A percentile compares a stretch with the other conserved stretches of the same genome.
Evolutionary conservation across 2,113 vertebrate species (phyloP).

Genomic region (Beaufortia kweichowensis): DNA sequence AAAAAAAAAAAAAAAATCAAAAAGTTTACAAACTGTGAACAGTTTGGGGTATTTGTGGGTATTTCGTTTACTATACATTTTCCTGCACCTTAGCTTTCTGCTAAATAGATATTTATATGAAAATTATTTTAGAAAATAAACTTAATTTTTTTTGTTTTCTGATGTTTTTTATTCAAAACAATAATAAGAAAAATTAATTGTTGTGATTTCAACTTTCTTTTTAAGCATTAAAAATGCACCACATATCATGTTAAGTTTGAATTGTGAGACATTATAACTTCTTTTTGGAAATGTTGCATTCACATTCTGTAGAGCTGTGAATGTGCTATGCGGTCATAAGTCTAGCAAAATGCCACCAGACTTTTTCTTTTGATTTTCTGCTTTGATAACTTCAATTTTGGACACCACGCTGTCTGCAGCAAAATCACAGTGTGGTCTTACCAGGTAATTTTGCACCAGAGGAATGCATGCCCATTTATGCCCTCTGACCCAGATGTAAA

Average conservation of each 20-base stretch:
- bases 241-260: too few relatives aligned
- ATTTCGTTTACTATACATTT: too few relatives aligned
- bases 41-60: too few relatives aligned
- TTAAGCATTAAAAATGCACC: background rate
- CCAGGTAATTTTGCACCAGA: slow-evolving; percentile 36
- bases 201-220: background rate
- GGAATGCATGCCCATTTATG: slow-evolving; percentile 46
- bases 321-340: background rate
- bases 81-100: too few relatives aligned
- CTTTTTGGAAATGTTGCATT: background rate
- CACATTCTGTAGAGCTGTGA: background rate
- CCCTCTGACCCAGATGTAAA: slow-evolving; percentile 54
- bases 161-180: too few relatives aligned
- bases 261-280: too few relatives aligned
- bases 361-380: background rate
- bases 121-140: background rate
- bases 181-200: too few relatives aligned
- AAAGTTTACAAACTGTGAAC: too few relatives aligned
- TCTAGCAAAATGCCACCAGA: background rate
- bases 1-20: too few relatives aligned
- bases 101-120: background rate
- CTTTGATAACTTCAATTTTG: background rate
- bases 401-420: background rate
- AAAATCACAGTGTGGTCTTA: background rate
- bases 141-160: too few relatives aligned